phyloP scores from a whole-genome alignment of 2,888 invertebrate genomes.

The Escarpia spicata region DNA sequence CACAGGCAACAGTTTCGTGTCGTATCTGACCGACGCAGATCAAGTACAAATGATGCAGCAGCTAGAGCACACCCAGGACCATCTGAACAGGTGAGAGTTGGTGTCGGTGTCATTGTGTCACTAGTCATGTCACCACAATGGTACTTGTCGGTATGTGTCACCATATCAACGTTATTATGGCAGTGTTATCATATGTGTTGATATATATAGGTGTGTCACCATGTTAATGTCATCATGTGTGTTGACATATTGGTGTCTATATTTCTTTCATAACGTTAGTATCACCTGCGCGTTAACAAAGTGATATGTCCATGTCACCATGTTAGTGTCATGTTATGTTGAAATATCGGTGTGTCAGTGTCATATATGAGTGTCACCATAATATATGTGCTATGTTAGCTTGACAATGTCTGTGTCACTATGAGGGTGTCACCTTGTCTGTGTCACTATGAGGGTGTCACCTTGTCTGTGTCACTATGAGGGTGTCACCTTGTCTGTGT shows the following conservation, averaged over 20 bases:
- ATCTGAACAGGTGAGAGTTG: conserved; percentile 72
- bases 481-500: neutral
- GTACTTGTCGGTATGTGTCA: neutral
- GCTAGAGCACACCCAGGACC: conserved; percentile 80
- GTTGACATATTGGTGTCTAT: too few species aligned
- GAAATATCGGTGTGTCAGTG: too few species aligned
- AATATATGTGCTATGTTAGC: neutral
- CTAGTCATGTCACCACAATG: neutral
- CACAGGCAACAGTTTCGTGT: conserved; percentile 81
- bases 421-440: neutral
- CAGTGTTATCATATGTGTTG: neutral
- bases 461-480: neutral
- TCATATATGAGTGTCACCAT: neutral
- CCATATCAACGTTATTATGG: neutral
- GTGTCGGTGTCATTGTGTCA: neutral
- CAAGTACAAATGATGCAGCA: conserved; percentile 84
- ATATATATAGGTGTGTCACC: neutral
- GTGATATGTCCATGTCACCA: too few species aligned
- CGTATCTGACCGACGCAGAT: conserved; percentile 85
- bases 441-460: neutral
- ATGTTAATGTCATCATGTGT: neutral
- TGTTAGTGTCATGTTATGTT: too few species aligned
- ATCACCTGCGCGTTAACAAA: too few species aligned
- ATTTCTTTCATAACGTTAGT: too few species aligned
- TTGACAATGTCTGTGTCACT: neutral